Evolutionary conservation across 2,113 vertebrate species (phyloP), one percentile per base, ranked within the genome.

Genomic region (Dermatemys mawii): DNA sequence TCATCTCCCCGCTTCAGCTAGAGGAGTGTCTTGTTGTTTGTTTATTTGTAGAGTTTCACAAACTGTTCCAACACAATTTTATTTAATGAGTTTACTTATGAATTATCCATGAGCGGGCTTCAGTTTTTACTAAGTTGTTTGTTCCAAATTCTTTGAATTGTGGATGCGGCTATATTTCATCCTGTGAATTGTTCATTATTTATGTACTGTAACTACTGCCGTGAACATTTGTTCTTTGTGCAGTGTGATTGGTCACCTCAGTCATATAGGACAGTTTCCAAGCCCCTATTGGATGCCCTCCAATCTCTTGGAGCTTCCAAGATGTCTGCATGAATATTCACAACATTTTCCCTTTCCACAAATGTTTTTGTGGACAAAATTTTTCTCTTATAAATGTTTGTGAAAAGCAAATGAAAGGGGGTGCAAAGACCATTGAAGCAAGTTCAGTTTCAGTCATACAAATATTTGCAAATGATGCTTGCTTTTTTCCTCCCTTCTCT

Each of bases 81-180:
- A 85, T 86, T 80, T 55, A 78, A 16, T 49, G 89, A 87, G 50
- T 94, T 90, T 78, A 93, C 16, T 76, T 44, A n/a, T 87, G n/a
- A 85, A 51, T 41, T 86, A 90, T 97, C 49, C 53, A 90, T 87
- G 54, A 60, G 14, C 12, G 91, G 49, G 81, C 60, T 70, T 86
- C 83, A 55, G 60, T 90, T 84, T 88, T 95, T 86, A 55, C 55
- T 82, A 1, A 93, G 95, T 79, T 86, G 67, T 79, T 93, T 86
- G 80, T 49, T 95, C 86, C 75, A 87, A 88, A 41, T 75, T 91
- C 75, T 81, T 19, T 88, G 53, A 35, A 13, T 44, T 54, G 76
- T 83, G 91, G 92, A 83, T 54, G 53, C 48, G 3, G 1, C 4
- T 76, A 0, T 81, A 92, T 89, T 96, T 96, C 57, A 84, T 48